Evolutionary conservation across 1,140 invertebrate species (phyloP), one percentile per base, ranked within the genome.

Genomic region (Diorhabda elongata): DNA sequence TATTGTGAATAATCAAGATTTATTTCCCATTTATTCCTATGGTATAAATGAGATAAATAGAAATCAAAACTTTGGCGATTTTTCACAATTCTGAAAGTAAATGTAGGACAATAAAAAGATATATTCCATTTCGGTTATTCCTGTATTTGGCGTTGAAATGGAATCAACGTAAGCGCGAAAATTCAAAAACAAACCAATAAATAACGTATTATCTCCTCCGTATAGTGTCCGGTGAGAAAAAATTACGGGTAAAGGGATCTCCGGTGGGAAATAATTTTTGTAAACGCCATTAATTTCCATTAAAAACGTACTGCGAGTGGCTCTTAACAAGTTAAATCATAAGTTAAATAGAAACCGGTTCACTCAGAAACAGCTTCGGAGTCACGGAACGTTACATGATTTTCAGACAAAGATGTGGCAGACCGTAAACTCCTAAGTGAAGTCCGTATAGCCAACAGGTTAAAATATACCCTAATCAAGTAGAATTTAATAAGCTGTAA

Each of bases 231-330:
- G 61, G 4, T 11, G 6, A 62, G 61, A n/a, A 26, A 42, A 44
- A 11, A 59, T 59, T 11, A 2, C 42, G 42, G n/a, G 44, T 52
- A 52, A 52, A 52, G 5, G 9, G 44, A 62, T 42, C 4, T 6
- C 42, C 43, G 7, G 7, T 41, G 42, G 63, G 42, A 45, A 56
- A 45, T 47, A 56, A 26, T 64, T 64, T 52, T 52, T 57, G 63
- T 42, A 45, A 57, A 64, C 52, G 63, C 52, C 52, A 64, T 64
- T 57, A 64, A 64, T 64, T 64, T 64, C 63, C 63, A 64, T 64
- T 64, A 64, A 45, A 6, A n/a, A 52, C 61, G 42, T 64, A 42
- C 63, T 56, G 63, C 63, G 56, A 64, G 63, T 64, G 63, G 63
- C 63, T 64, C 45, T 52, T 6, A 56, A 64, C 63, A 64, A 64